A percentile compares a stretch with the other conserved stretches of the same genome.
Conservation (phyloP, 2,113 vertebrate species). For the Pseudorectes ferrugineus region DNA sequence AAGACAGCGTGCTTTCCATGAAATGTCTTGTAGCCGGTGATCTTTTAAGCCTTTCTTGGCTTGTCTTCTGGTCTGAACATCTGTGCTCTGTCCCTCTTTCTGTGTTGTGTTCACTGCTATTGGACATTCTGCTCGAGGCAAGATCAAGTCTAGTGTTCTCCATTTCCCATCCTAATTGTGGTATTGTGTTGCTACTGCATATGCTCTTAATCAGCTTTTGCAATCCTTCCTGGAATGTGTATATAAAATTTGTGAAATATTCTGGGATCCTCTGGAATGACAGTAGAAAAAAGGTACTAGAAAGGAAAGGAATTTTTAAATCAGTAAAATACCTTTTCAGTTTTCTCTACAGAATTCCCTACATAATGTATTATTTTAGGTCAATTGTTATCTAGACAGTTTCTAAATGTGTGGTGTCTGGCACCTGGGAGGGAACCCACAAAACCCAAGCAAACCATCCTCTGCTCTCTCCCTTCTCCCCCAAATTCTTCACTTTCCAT, state of each 20-base stretch:
- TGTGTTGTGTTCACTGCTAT: background rate
- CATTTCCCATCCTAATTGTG: background rate
- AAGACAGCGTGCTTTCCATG: slow-evolving; percentile 7
- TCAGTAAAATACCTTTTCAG: background rate
- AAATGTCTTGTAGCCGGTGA: slow-evolving; percentile 17
- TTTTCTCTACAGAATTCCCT: background rate
- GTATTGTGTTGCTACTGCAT: background rate
- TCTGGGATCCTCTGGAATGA: background rate
- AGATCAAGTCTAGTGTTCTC: background rate
- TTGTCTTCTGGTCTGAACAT: slow-evolving; percentile 42
- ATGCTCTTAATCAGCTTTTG: slow-evolving; percentile 19
- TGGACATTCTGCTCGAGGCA: slow-evolving; percentile 35
- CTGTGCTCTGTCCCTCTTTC: slow-evolving; percentile 43
- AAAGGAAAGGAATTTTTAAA: background rate
- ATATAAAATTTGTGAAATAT: background rate
- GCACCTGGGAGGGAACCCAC: background rate
- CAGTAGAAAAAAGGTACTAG: background rate
- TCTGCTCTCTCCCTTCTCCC: background rate
- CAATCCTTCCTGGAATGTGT: background rate
- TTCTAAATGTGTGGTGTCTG: background rate
- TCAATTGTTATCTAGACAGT: background rate
- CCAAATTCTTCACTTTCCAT: background rate
- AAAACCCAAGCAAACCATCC: background rate
- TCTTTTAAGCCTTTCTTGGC: slow-evolving; percentile 59
- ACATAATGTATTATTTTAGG: background rate